Evolutionary conservation across 92 coral and sea anemone genomes (phyloP).

Genomic region (Actinostola sp.): DNA sequence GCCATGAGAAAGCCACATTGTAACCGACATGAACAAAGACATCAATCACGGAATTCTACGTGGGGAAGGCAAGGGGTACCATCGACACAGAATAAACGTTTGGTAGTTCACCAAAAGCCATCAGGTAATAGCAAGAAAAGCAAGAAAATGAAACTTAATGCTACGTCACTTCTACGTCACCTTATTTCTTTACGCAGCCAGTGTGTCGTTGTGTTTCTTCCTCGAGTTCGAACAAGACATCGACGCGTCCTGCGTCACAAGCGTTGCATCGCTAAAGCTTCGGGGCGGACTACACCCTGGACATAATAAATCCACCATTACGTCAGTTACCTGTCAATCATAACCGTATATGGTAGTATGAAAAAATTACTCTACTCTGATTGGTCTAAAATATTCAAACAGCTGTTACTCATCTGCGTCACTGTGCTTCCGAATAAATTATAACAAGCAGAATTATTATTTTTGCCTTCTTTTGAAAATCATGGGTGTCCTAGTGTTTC

Average conservation of each 20-base stretch:
- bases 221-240: slow-evolving; percentile 84
- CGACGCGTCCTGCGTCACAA: slow-evolving; percentile 96
- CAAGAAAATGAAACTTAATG: slow-evolving; percentile 98
- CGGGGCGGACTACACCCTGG: slow-evolving; percentile 79
- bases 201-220: slow-evolving; percentile 98
- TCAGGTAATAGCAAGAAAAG: slow-evolving; percentile 51
- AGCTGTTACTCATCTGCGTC: slow-evolving; percentile 35
- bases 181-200: slow-evolving; percentile 99
- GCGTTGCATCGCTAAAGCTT: slow-evolving; percentile 57
- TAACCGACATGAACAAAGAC: slow-evolving; percentile 64
- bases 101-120: slow-evolving; percentile 34
- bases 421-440: background rate
- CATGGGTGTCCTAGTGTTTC: no score
- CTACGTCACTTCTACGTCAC: slow-evolving; percentile 99
- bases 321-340: slow-evolving; percentile 81
- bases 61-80: slow-evolving; percentile 35
- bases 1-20: slow-evolving; percentile 77
- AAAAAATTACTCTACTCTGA: background rate
- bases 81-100: slow-evolving; percentile 21
- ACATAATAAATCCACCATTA: slow-evolving; percentile 70
- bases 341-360: slow-evolving; percentile 47
- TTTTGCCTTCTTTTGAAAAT: background rate
- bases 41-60: slow-evolving; percentile 29
- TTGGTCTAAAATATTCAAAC: slow-evolving; percentile 24
- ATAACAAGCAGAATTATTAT: no score